Conservation (phyloP, 2,888 invertebrate species). For the Caradrina kadenii region DNA sequence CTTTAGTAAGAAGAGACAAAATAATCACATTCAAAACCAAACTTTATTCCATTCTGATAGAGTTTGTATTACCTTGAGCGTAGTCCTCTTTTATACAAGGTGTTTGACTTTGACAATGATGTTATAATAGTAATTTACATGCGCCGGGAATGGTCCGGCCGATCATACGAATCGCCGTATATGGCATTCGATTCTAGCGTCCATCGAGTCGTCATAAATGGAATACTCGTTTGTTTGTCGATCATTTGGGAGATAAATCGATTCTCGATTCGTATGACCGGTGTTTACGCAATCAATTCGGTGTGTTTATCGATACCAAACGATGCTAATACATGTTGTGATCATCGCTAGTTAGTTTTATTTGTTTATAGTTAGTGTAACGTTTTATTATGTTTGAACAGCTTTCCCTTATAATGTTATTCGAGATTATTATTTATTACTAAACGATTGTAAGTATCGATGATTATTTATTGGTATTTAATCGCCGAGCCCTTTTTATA, state of each 20-base stretch:
- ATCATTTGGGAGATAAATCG: slow-evolving; percentile 62
- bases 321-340: slow-evolving; percentile 59
- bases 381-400: slow-evolving; percentile 60
- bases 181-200: slow-evolving; percentile 71
- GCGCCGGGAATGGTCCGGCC: slow-evolving; percentile 67
- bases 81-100: slow-evolving; percentile 39
- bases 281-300: slow-evolving; percentile 63
- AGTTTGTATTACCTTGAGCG: slow-evolving; percentile 38
- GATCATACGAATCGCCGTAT: slow-evolving; percentile 69
- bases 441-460: slow-evolving; percentile 58
- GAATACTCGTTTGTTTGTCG: slow-evolving; percentile 69
- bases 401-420: slow-evolving; percentile 59
- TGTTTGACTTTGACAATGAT: slow-evolving; percentile 72
- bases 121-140: slow-evolving; percentile 80
- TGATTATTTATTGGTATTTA: slow-evolving; percentile 63
- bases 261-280: slow-evolving; percentile 54
- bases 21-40: background rate
- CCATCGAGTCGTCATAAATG: slow-evolving; percentile 73
- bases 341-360: slow-evolving; percentile 65
- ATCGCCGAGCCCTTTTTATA: slow-evolving; percentile 60
- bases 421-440: slow-evolving; percentile 55
- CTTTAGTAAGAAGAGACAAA: slow-evolving; percentile 14
- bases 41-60: slow-evolving; percentile 26
- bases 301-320: slow-evolving; percentile 64
- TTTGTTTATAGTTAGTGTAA: slow-evolving; percentile 59